Evolutionary conservation across 2,888 invertebrate genomes (phyloP).

Genomic region (Diarsia rubi): DNA sequence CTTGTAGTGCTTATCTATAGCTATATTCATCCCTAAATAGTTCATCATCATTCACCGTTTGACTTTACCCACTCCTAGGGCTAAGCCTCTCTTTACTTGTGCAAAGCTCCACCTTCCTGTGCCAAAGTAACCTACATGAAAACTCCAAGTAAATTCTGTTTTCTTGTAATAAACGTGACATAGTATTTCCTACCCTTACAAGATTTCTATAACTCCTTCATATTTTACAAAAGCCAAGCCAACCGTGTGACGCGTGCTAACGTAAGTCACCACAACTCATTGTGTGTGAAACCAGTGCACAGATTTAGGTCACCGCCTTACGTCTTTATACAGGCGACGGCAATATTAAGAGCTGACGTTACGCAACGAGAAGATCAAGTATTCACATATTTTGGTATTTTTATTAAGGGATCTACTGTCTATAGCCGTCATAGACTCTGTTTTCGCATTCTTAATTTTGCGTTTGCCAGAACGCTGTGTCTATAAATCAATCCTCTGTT

Average conservation of each 20-base stretch:
- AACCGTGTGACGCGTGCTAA: constrained; percentile 37
- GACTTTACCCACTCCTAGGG: background rate
- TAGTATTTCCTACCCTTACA: constrained; percentile 11
- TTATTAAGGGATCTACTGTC: constrained; percentile 15
- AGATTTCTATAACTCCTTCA: constrained; percentile 13
- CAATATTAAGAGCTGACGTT: constrained; percentile 28
- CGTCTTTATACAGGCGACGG: constrained; percentile 29
- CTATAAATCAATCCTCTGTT: background rate
- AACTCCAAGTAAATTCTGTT: background rate
- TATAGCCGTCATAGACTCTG: background rate
- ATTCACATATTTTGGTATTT: constrained; percentile 27
- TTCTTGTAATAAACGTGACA: background rate
- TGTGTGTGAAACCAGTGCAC: constrained; percentile 41
- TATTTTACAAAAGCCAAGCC: constrained; percentile 13
- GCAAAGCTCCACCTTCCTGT: background rate
- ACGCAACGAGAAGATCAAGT: constrained; percentile 17
- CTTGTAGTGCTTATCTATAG: background rate
- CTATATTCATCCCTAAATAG: background rate
- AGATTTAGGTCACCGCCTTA: constrained; percentile 50
- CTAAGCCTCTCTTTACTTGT: background rate
- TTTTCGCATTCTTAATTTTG: background rate
- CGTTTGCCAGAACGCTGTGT: background rate
- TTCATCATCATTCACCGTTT: background rate
- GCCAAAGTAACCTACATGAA: background rate
- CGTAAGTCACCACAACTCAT: constrained; percentile 38